phyloP scores from a whole-genome alignment of 2,797 vertebrate species.

The Cyprinodon diabolis region DNA sequence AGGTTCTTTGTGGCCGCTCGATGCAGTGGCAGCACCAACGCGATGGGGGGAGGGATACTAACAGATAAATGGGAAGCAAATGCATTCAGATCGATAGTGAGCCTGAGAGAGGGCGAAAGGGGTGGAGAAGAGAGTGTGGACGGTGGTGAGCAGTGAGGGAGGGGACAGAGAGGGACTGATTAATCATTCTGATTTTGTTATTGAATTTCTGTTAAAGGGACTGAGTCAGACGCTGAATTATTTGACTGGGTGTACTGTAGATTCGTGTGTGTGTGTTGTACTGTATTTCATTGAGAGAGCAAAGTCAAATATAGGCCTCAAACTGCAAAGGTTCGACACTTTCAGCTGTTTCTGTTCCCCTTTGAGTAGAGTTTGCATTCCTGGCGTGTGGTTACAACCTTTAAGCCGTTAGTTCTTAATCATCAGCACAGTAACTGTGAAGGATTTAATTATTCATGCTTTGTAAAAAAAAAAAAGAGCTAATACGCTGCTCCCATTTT shows the following conservation, averaged over 20 bases:
- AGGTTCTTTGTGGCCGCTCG: constrained; percentile 79
- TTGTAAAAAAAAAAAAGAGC: constrained; percentile 53
- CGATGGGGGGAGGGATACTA: constrained; percentile 58
- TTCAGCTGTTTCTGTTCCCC: constrained; percentile 28
- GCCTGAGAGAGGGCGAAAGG: constrained; percentile 68
- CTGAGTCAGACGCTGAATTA: constrained; percentile 80
- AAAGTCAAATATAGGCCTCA: constrained; percentile 67
- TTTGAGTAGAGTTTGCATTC: constrained; percentile 30
- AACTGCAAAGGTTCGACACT: constrained; percentile 54
- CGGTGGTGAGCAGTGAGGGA: constrained; percentile 64
- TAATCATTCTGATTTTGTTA: constrained; percentile 85
- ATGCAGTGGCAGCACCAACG: constrained; percentile 66
- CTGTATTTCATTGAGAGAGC: constrained; percentile 56
- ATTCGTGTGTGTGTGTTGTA: constrained; percentile 38
- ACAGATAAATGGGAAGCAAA: constrained; percentile 83
- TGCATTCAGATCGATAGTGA: constrained; percentile 85
- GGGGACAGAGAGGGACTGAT: constrained; percentile 74
- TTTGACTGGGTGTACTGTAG: constrained; percentile 49
- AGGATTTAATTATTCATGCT: constrained; percentile 64
- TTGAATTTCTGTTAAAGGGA: constrained; percentile 84
- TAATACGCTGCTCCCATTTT: constrained; percentile 60
- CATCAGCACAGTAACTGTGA: constrained; percentile 45
- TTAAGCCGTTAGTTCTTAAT: constrained; percentile 47
- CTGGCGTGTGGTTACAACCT: constrained; percentile 40
- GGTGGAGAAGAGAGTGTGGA: constrained; percentile 63